Conservation (phyloP, 2,888 invertebrate species). For the Hetaerina titia region DNA sequence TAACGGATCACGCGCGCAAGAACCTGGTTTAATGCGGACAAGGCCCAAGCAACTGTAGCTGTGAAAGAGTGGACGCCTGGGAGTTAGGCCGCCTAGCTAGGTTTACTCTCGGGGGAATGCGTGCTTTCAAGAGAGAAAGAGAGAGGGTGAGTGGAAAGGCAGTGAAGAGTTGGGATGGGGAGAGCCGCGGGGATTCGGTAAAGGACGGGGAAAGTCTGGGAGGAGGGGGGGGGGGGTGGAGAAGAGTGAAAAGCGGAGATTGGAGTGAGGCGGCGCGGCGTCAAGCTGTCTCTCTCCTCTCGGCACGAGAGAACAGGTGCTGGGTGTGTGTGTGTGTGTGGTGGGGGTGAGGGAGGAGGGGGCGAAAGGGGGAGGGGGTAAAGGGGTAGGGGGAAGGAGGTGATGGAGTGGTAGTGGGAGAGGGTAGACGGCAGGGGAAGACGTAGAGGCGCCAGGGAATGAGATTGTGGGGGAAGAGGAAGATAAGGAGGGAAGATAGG, state of each 20-base stretch:
- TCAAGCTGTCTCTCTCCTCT: conserved; percentile 41
- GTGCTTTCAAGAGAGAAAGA: not conserved
- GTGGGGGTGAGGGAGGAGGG: not conserved
- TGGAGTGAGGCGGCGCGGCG: conserved; percentile 34
- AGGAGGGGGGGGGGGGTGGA: not conserved
- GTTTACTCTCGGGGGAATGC: not conserved
- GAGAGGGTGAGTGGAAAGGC: not conserved
- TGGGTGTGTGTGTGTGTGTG: not conserved
- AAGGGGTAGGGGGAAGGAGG: not conserved
- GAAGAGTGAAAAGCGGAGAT: conserved; percentile 24
- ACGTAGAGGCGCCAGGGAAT: not conserved
- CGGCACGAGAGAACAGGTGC: conserved; percentile 37
- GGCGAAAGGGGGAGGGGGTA: not conserved
- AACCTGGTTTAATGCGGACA: too few relatives aligned
- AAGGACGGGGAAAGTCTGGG: not conserved
- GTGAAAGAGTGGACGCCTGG: not conserved
- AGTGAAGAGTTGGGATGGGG: not conserved
- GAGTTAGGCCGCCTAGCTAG: not conserved
- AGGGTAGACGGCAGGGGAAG: conserved; percentile 2
- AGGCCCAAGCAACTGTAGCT: not conserved
- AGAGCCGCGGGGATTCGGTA: not conserved
- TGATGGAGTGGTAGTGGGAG: not conserved
- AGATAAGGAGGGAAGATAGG: not conserved
- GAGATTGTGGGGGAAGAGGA: conserved; percentile 4
- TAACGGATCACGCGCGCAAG: too few relatives aligned